Conservation (phyloP, 2,113 vertebrate species). For the Terrapene triunguis region DNA sequence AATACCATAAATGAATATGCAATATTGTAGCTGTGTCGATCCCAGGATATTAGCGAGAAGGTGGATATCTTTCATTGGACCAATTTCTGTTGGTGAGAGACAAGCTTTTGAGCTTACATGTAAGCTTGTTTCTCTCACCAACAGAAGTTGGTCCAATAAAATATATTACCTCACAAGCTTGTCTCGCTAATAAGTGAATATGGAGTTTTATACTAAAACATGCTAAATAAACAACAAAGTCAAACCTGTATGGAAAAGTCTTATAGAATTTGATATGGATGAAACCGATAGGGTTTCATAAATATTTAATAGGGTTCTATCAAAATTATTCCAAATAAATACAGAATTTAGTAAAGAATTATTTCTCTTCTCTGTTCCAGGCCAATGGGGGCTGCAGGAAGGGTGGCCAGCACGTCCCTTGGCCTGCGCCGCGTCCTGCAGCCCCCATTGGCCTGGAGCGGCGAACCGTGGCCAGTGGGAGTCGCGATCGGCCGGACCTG, state of each 20-base stretch:
- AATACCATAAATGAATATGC: constrained; percentile 32
- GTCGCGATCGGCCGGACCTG: too few relatives aligned
- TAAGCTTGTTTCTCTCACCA: background rate
- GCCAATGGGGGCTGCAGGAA: too few relatives aligned
- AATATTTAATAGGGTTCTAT: rapidly evolving
- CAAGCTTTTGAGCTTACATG: background rate
- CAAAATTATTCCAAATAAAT: background rate
- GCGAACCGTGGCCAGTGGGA: too few relatives aligned
- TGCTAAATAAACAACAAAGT: constrained; percentile 29
- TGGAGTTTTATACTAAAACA: background rate
- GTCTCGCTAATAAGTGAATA: constrained; percentile 16
- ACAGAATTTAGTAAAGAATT: background rate
- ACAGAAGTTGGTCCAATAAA: background rate
- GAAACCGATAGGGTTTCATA: background rate
- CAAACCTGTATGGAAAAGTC: constrained; percentile 38
- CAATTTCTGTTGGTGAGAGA: background rate
- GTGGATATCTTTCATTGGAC: background rate
- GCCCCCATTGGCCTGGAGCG: too few relatives aligned
- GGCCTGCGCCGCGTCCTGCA: too few relatives aligned
- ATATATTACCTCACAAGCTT: background rate
- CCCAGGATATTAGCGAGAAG: background rate
- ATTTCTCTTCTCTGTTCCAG: too few relatives aligned
- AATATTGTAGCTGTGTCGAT: background rate
- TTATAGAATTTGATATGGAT: constrained; percentile 13
- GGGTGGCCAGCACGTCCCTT: too few relatives aligned